A percentile compares a stretch with the other conserved stretches of the same genome.
Conservation (phyloP, 2,113 vertebrate genomes). For the Malurus alboscapulatus region DNA sequence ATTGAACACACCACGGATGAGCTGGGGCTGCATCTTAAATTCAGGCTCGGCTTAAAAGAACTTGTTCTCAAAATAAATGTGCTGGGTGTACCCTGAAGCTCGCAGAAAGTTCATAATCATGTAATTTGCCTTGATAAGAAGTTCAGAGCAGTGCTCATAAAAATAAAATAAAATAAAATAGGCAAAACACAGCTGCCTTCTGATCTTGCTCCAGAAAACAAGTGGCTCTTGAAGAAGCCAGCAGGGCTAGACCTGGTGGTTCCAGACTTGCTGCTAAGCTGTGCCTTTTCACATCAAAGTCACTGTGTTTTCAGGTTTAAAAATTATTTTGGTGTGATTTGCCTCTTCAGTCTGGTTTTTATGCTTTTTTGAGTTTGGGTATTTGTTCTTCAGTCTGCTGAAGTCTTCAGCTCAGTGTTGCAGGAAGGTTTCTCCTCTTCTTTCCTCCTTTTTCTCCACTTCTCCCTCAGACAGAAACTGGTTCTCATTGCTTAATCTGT, state of each 20-base stretch:
- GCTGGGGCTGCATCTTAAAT: background rate
- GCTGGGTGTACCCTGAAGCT: background rate
- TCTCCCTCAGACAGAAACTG: background rate
- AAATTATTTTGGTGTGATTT: background rate
- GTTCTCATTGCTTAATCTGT: background rate
- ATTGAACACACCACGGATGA: background rate
- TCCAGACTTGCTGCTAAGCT: background rate
- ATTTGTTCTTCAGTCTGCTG: background rate
- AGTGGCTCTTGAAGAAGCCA: background rate
- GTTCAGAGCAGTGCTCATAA: background rate
- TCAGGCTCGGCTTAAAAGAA: background rate
- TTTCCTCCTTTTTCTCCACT: background rate
- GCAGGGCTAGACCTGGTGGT: background rate
- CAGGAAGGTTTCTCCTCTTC: background rate
- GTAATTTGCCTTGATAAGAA: background rate
- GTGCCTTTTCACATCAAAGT: background rate
- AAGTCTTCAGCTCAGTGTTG: background rate
- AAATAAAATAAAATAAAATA: background rate
- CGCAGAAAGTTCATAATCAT: background rate
- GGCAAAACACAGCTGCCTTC: background rate
- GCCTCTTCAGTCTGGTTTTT: background rate
- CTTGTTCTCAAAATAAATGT: background rate
- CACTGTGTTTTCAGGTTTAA: background rate
- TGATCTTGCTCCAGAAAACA: background rate
- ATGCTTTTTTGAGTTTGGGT: background rate